Evolutionary conservation across 2,797 vertebrate genomes (phyloP).

Genomic region (Squalus acanthias): DNA sequence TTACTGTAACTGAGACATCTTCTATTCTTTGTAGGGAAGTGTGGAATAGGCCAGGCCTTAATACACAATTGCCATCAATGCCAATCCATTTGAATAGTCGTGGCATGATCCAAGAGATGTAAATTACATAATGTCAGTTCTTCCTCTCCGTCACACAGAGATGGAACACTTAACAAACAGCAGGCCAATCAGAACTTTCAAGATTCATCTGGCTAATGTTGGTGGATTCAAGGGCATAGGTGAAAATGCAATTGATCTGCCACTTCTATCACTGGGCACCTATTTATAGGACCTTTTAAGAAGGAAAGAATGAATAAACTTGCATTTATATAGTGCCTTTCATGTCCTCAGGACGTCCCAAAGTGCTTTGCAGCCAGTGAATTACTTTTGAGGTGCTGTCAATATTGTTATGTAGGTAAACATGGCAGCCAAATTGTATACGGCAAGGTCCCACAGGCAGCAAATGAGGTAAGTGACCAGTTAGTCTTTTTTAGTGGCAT

Average conservation of each 20-base stretch:
- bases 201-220: slow-evolving; percentile 15
- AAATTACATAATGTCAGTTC: slow-evolving; percentile 30
- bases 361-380: not conserved
- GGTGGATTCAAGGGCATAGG: not conserved
- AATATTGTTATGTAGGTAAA: not conserved
- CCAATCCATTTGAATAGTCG: slow-evolving; percentile 32
- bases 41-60: not conserved
- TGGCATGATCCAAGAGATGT: slow-evolving; percentile 22
- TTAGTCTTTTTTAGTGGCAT: not conserved
- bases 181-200: slow-evolving; percentile 25
- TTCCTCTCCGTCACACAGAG: slow-evolving; percentile 22
- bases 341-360: not conserved
- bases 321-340: slow-evolving; percentile 7
- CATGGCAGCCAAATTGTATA: not conserved
- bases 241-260: not conserved
- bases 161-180: slow-evolving; percentile 20
- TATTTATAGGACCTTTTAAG: not conserved
- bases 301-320: not conserved
- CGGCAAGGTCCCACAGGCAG: not conserved
- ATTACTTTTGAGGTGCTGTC: not conserved
- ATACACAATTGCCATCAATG: slow-evolving; percentile 35
- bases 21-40: slow-evolving; percentile 14
- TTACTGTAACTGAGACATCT: slow-evolving; percentile 33
- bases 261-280: not conserved
- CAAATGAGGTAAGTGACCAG: not conserved